A percentile compares a stretch with the other conserved stretches of the same genome.
Conservation (phyloP, 1,140 invertebrate genomes). For the Brevipalpus yothersi region DNA sequence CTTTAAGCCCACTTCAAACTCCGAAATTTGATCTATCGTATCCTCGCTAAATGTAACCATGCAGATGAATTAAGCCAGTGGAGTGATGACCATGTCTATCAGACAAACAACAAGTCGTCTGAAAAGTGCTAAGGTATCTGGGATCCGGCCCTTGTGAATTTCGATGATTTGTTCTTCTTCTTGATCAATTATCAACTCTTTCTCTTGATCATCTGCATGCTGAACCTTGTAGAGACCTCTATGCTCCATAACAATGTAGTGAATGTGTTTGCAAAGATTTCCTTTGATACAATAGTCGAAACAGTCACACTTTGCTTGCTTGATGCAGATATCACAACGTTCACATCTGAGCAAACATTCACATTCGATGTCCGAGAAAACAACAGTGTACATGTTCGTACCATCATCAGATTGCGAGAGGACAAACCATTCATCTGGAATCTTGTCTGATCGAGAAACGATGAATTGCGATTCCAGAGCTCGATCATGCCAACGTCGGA, state of each 20-base stretch:
- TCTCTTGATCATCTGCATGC: neutral
- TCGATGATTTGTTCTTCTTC: neutral
- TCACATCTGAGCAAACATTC: neutral
- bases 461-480: neutral
- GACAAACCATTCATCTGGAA: neutral
- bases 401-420: neutral
- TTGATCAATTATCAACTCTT: neutral
- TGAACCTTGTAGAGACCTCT: neutral
- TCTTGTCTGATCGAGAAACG: neutral
- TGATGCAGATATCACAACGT: neutral
- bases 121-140: too few species aligned
- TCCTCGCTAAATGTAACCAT: too few species aligned
- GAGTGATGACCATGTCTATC: too few species aligned
- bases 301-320: neutral
- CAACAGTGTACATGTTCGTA: neutral
- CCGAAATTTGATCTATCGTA: too few species aligned
- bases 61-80: too few species aligned
- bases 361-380: neutral
- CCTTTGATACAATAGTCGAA: neutral
- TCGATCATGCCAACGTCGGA: neutral
- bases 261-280: neutral
- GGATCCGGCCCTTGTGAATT: too few species aligned
- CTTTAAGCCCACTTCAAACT: too few species aligned
- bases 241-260: neutral
- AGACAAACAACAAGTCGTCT: too few species aligned